Evolutionary conservation across 2,797 vertebrate genomes (phyloP).

Genomic region (Distichodus sexfasciatus): DNA sequence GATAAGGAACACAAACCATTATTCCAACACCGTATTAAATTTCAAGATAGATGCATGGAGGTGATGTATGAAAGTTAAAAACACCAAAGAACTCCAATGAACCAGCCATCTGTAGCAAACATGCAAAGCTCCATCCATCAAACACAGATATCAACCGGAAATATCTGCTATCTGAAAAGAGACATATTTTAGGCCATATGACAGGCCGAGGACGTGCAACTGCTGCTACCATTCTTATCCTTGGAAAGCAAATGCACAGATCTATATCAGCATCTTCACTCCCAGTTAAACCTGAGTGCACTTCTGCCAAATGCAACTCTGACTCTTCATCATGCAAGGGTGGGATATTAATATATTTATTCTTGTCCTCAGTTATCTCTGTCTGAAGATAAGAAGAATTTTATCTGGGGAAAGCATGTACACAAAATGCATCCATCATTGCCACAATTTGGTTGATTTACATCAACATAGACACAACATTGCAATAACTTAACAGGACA

Average conservation of each 20-base stretch:
- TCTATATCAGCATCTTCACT: slow-evolving; percentile 52
- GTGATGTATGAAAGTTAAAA: slow-evolving; percentile 13
- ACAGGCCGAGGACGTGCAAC: background rate
- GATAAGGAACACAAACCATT: background rate
- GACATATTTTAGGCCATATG: slow-evolving; percentile 8
- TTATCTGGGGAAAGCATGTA: too few relatives aligned
- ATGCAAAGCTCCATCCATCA: slow-evolving; percentile 42
- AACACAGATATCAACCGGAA: slow-evolving; percentile 16
- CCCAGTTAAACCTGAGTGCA: too few relatives aligned
- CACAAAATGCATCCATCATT: too few relatives aligned
- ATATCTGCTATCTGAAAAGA: slow-evolving; percentile 37
- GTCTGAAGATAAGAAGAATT: too few relatives aligned
- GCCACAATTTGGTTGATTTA: too few relatives aligned
- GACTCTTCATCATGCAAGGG: too few relatives aligned
- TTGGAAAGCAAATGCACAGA: slow-evolving; percentile 28
- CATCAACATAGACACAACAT: too few relatives aligned
- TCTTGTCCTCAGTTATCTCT: too few relatives aligned
- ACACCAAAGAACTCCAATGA: slow-evolving; percentile 15
- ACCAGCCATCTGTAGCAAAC: slow-evolving; percentile 17
- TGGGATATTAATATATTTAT: too few relatives aligned
- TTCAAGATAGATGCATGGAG: slow-evolving; percentile 6
- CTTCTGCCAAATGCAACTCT: too few relatives aligned
- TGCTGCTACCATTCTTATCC: background rate
- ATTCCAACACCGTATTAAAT: slow-evolving; percentile 6
- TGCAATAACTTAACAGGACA: too few relatives aligned